Conservation (phyloP, 2,113 vertebrate genomes). For the Barnardius zonarius region DNA sequence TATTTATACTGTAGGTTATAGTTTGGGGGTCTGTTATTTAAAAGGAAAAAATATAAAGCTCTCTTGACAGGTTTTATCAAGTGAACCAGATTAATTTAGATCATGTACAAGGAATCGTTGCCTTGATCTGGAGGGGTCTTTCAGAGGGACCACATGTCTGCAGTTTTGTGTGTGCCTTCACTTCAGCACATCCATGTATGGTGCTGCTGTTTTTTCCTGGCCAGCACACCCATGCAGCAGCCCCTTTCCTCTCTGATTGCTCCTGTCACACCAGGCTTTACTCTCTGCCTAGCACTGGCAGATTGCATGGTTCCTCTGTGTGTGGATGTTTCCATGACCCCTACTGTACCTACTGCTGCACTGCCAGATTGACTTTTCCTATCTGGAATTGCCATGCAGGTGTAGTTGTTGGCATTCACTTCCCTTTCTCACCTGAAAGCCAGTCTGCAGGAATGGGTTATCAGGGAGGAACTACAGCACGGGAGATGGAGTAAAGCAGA, state of each 20-base stretch:
- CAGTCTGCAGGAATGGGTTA: not conserved
- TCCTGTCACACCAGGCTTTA: not conserved
- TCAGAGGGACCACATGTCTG: fast-evolving
- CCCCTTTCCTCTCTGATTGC: not conserved
- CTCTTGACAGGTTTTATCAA: not conserved
- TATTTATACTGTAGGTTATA: not conserved
- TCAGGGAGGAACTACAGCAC: fast-evolving
- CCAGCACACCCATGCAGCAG: not conserved
- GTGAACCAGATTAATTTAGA: not conserved
- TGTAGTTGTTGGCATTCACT: not conserved
- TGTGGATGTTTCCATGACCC: not conserved
- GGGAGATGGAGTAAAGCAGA: not conserved
- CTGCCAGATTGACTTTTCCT: not conserved
- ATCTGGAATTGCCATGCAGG: not conserved
- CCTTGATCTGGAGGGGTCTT: not conserved
- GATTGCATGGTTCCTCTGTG: not conserved
- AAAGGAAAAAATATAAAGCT: not conserved
- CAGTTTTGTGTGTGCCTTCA: not conserved
- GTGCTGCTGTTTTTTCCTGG: not conserved
- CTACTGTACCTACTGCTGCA: not conserved
- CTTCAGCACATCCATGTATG: fast-evolving
- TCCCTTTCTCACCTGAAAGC: not conserved
- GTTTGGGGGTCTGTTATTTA: not conserved
- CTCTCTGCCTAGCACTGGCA: not conserved
- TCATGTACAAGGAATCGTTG: not conserved